phyloP scores from a whole-genome alignment of 2,797 vertebrate species.

The Gambelia wislizenii region DNA sequence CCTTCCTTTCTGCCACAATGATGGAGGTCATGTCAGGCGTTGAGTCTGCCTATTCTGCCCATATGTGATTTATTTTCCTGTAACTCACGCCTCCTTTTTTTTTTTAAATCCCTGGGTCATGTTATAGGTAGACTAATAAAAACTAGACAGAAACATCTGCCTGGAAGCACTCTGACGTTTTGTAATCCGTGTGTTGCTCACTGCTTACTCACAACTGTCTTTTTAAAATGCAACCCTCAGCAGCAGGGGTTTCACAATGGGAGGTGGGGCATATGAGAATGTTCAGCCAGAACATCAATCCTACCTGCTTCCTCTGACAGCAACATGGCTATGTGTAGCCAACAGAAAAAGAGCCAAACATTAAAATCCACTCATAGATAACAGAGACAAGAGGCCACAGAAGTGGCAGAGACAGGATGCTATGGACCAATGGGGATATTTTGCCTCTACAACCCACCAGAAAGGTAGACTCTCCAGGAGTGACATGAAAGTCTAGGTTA shows the following conservation, averaged over 20 bases:
- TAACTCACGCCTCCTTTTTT: background rate
- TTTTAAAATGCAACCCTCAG: background rate
- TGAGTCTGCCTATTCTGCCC: too few species aligned
- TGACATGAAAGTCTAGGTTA: background rate
- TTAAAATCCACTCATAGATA: background rate
- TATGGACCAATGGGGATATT: background rate
- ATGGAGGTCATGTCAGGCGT: background rate
- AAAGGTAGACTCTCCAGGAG: background rate
- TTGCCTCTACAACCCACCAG: background rate
- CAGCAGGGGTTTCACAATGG: background rate
- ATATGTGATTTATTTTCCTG: too few species aligned
- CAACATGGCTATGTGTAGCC: background rate
- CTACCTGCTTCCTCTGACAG: background rate
- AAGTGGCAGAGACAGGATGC: background rate
- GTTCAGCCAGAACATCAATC: background rate
- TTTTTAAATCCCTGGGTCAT: background rate
- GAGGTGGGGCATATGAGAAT: background rate
- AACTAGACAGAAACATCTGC: background rate
- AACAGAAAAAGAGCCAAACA: background rate
- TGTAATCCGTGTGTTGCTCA: background rate
- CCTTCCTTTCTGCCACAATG: background rate
- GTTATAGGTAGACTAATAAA: background rate
- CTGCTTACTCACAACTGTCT: conserved; percentile 7
- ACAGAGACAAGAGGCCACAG: background rate
- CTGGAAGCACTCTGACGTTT: background rate